Evolutionary conservation across 2,888 invertebrate genomes (phyloP).

Genomic region (Notodonta dromedarius): DNA sequence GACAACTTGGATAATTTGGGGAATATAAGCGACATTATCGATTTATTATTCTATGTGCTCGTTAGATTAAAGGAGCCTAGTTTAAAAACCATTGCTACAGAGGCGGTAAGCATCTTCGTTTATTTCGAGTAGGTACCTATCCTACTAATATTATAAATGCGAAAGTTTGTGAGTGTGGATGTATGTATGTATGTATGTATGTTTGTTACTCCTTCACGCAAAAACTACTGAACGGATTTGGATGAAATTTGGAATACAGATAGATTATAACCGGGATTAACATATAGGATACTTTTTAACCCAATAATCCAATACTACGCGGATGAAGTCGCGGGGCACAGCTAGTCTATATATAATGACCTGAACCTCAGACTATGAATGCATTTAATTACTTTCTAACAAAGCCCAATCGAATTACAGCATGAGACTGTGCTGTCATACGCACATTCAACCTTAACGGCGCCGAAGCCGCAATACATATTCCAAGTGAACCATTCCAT

Average conservation of each 20-base stretch:
- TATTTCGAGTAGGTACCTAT: neutral
- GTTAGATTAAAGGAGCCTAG: slow-evolving; percentile 85
- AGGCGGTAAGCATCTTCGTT: slow-evolving; percentile 70
- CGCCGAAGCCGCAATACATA: slow-evolving; percentile 86
- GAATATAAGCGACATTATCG: slow-evolving; percentile 80
- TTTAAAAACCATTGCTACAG: slow-evolving; percentile 81
- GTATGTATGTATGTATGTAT: too few relatives aligned
- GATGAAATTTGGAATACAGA: too few relatives aligned
- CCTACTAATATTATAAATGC: too few relatives aligned
- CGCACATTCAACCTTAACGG: slow-evolving; percentile 71
- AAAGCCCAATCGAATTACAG: slow-evolving; percentile 51
- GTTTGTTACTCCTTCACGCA: too few relatives aligned
- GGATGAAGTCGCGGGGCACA: too few relatives aligned
- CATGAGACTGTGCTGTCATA: slow-evolving; percentile 82
- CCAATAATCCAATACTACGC: too few relatives aligned
- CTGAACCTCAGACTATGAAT: neutral
- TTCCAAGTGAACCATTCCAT: slow-evolving; percentile 86
- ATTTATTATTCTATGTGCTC: slow-evolving; percentile 87
- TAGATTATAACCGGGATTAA: too few relatives aligned
- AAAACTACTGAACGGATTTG: too few relatives aligned
- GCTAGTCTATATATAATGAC: neutral
- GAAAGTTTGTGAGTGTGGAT: too few relatives aligned
- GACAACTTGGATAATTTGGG: slow-evolving; percentile 71
- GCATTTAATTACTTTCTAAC: slow-evolving; percentile 34
- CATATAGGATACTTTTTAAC: too few relatives aligned